Evolutionary conservation across 2,888 invertebrate species (phyloP).

Genomic region (Microplitis manilae): DNA sequence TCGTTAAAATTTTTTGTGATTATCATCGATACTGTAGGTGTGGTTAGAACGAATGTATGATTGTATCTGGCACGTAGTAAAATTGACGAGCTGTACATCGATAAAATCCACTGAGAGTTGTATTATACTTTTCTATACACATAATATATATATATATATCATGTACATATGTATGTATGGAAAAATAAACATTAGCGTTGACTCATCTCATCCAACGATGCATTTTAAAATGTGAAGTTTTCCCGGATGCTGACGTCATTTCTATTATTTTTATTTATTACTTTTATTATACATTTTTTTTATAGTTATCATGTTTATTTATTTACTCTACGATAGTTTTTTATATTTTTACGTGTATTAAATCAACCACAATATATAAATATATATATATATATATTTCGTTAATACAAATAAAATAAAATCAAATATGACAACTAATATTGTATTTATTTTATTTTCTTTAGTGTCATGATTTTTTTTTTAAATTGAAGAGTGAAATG

Average conservation of each 20-base stretch:
- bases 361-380: slow-evolving; percentile 2
- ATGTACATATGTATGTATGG: slow-evolving; percentile 14
- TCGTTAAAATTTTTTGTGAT: slow-evolving; percentile 9
- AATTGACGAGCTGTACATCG: slow-evolving; percentile 41
- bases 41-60: slow-evolving; percentile 6
- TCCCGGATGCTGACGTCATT: slow-evolving; percentile 25
- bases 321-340: not conserved
- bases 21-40: slow-evolving; percentile 19
- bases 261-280: slow-evolving; percentile 23
- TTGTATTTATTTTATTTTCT: slow-evolving; percentile 2
- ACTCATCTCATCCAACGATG: slow-evolving; percentile 21
- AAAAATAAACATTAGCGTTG: slow-evolving; percentile 43
- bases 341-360: slow-evolving; percentile 22
- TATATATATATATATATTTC: not conserved
- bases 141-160: not conserved
- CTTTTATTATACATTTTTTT: slow-evolving; percentile 12
- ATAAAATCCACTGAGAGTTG: slow-evolving; percentile 32
- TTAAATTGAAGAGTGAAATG: slow-evolving; percentile 25
- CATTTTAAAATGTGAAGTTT: slow-evolving; percentile 15
- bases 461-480: not conserved
- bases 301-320: not conserved
- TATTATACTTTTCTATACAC: not conserved
- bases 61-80: slow-evolving; percentile 10
- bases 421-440: slow-evolving; percentile 11
- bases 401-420: not conserved